These are phyloP conservation scores for Camelus bactrianus DNA, from an alignment of 2,113 vertebrate genomes.

Conservation along the genomic window DNA sequence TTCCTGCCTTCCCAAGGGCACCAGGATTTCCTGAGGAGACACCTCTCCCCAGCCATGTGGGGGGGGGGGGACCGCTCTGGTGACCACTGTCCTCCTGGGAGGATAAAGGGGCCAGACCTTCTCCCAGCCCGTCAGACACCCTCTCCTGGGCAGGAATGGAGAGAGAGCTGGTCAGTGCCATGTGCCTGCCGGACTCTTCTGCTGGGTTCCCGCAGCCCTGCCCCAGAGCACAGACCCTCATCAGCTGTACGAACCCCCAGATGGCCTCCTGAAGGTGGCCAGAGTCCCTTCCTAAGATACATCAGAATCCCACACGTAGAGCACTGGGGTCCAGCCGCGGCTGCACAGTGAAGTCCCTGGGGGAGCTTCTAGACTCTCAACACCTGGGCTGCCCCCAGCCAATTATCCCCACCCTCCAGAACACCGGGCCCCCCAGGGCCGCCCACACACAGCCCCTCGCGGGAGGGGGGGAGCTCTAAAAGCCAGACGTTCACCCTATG, in stretches of 20 bases:
- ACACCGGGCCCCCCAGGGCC: neutral
- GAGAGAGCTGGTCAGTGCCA: neutral
- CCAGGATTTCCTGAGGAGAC: neutral
- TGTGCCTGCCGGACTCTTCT: neutral
- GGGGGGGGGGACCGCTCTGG: neutral
- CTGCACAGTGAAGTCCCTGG: neutral
- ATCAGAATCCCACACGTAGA: neutral
- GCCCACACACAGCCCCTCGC: rapidly evolving
- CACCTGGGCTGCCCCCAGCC: neutral
- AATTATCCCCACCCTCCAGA: neutral
- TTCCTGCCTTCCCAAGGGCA: neutral
- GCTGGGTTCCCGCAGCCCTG: neutral
- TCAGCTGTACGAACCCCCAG: neutral
- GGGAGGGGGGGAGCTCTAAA: neutral
- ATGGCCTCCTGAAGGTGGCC: neutral
- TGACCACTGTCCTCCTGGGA: neutral
- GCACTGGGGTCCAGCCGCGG: neutral
- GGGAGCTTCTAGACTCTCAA: neutral
- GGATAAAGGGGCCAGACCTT: neutral
- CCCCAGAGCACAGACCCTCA: neutral
- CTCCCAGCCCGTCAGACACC: neutral
- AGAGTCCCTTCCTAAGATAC: neutral
- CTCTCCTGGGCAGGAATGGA: neutral
- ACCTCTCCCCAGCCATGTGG: neutral
- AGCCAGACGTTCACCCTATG: neutral